Evolutionary conservation across 2,888 invertebrate species (phyloP).

Genomic region (Scaptomyza flava): DNA sequence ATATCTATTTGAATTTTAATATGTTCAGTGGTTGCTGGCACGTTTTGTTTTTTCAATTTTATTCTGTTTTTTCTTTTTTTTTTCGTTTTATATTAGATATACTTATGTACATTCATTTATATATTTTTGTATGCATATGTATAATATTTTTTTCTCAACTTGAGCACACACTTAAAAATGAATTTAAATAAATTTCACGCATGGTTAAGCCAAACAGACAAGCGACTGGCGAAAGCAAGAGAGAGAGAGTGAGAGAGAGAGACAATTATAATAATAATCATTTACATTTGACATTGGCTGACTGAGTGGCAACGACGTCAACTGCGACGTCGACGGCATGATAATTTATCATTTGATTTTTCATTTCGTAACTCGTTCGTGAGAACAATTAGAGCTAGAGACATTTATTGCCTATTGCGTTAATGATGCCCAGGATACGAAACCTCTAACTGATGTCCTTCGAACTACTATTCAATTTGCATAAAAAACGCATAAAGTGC

Average conservation of each 20-base stretch:
- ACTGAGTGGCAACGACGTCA: constrained; percentile 39
- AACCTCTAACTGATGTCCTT: constrained; percentile 29
- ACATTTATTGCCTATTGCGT: constrained; percentile 15
- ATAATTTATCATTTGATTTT: constrained; percentile 77
- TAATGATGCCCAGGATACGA: constrained; percentile 37
- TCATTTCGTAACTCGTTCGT: constrained; percentile 33
- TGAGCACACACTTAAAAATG: constrained; percentile 78
- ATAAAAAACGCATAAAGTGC: constrained; percentile 73
- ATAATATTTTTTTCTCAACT: constrained; percentile 57
- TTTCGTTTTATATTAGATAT: constrained; percentile 10
- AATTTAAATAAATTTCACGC: constrained; percentile 82
- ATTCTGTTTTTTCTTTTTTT: too few species aligned
- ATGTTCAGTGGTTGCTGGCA: constrained; percentile 29
- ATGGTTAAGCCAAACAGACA: constrained; percentile 70
- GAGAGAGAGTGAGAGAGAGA: constrained; percentile 24
- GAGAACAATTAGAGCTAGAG: constrained; percentile 48
- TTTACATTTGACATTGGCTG: constrained; percentile 77
- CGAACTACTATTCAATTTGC: constrained; percentile 43
- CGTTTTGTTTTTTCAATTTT: constrained; percentile 17
- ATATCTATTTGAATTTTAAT: constrained; percentile 42
- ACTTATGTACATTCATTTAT: neutral
- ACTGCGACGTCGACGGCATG: constrained; percentile 39
- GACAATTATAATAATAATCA: constrained; percentile 76
- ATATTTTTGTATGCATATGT: neutral
- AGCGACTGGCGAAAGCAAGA: constrained; percentile 50